Base-by-base conservation (phyloP, 2,113 vertebrate species). In the Paramisgurnus dabryanus region DNA sequence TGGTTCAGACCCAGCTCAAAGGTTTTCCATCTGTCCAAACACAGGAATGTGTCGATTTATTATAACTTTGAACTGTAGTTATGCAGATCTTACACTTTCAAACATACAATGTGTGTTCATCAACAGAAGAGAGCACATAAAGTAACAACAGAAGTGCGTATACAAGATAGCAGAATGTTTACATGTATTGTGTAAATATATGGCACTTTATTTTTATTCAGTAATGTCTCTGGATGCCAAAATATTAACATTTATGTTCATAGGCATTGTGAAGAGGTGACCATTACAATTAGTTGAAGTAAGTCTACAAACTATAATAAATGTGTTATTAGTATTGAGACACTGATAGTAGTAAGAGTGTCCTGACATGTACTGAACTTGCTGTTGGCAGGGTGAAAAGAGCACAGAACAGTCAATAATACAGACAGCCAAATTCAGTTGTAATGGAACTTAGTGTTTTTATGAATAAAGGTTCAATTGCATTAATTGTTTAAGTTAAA, bases 31-130 rank as follows among this genome's bases (percentile, higher is more conserved):
- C 40, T 96, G 95, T 82, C 95, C 96, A 0, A 98, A 98, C 81
- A 95, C 97, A 0, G 97, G 96, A 43, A 86, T 98, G 49, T 95
- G 94, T 83, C 88, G 95, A 65, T 99, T 99, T 57, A 45, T 93
- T 6, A 0, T 99, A 9, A 91, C 90, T n/a, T 47, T 95, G 8
- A 88, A 87, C 18, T 87, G 88, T 0, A 85, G 85, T 3, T 82
- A 83, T 43, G 22, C 58, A 0, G 64, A 64, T 39, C 87, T 90
- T 10, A 85, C 86, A 0, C 9, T 88, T 17, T 77, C 93, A 0
- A 86, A 47, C 0, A 82, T 92, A 3, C 80, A 22, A 73, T 98
- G 96, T 69, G 83, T 97, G 41, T 98, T 94, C 79, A 86, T 96
- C 80, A 95, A 98, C 88, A 93, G 94, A 10, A 89, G 85, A 27